Conservation (phyloP, 2,113 vertebrate genomes). For the Cephalopterus ornatus region DNA sequence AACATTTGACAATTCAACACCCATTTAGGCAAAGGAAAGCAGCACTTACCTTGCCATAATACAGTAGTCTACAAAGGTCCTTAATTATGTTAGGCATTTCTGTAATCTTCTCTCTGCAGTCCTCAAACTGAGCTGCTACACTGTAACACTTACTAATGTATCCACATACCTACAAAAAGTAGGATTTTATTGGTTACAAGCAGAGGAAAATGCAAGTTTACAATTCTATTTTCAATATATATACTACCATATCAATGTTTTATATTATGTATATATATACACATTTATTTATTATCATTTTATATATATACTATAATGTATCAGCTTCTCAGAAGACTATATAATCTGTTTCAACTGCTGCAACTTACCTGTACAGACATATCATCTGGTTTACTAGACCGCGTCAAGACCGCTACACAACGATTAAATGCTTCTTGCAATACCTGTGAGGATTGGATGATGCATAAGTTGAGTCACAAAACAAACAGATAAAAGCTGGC, state of each 20-base stretch:
- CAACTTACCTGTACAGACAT: constrained; percentile 93
- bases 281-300: background rate
- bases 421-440: constrained; percentile 92
- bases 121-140: constrained; percentile 96
- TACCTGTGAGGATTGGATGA: constrained; percentile 73
- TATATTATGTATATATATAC: background rate
- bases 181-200: background rate
- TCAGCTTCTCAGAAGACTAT: background rate
- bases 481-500: background rate
- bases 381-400: constrained; percentile 90
- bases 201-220: background rate
- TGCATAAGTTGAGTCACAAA: background rate
- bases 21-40: background rate
- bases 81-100: constrained; percentile 93
- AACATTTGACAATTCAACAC: background rate
- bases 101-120: constrained; percentile 97
- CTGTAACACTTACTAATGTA: constrained; percentile 95
- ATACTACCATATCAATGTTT: background rate
- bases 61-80: constrained; percentile 93
- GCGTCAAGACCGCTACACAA: constrained; percentile 91
- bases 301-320: no score
- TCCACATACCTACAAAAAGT: constrained; percentile 87
- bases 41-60: constrained; percentile 87
- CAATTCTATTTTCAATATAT: background rate
- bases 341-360: background rate